Evolutionary conservation across 1,140 invertebrate species (phyloP), one percentile per base, ranked within the genome.

Genomic region (Adelges cooleyi): DNA sequence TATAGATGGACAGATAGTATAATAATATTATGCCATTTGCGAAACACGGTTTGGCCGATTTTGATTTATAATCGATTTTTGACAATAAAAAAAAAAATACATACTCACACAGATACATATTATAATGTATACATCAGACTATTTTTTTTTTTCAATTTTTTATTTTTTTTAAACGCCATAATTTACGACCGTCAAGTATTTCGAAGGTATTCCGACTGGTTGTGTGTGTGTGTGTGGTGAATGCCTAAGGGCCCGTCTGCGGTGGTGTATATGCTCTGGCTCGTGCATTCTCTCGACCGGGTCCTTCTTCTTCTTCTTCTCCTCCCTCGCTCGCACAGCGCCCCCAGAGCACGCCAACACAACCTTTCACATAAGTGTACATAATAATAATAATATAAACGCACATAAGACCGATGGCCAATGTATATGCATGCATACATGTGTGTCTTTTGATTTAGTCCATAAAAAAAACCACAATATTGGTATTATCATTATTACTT

Each of bases 131-230:
- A 51, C 4, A 17, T 48, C 44, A 23, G 40, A 62, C 42, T 62
- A 29, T 46, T 48, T 62, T 25, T n/a, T 33, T 11, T 62, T 46
- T 62, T 48, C 25, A 11, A 33, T 46, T 20, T 27, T 17, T 59
- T 40, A 27, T 42, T 59, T 59, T 59, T 42, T 46, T 62, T 62
- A 62, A 62, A 62, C 18, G 56, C 38, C 56, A 33, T 62, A 48
- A 48, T 62, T 62, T 62, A 62, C 56, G 56, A 62, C 42, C 42
- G 56, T 11, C 42, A 18, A 33, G 56, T 48, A 62, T 62, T 62
- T 62, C 27, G 56, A 62, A 48, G 56, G 25, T 62, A 48, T 48
- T 29, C 18, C 18, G 29, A 62, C 56, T 62, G 56, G 56, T 62
- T 33, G 56, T 11, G 40, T 44, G 13, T 6, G 36, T 17, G 13